Conservation (phyloP, 2,797 vertebrate genomes). For the Rhinophrynus dorsalis region DNA sequence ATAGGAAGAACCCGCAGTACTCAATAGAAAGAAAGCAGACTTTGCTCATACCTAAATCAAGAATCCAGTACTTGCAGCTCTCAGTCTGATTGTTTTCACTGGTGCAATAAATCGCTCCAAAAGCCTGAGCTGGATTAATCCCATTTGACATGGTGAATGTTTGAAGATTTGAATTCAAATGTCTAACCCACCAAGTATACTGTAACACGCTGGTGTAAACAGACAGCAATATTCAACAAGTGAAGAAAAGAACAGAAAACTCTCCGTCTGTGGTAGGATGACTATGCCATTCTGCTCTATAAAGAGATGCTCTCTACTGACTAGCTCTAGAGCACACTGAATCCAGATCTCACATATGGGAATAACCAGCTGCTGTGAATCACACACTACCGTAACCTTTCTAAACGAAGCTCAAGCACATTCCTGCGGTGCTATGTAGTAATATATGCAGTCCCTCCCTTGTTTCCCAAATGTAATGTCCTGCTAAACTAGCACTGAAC, state of each 20-base stretch:
- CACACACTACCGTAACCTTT: constrained; percentile 72
- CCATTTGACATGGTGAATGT: constrained; percentile 67
- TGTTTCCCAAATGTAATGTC: not conserved
- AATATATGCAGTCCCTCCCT: not conserved
- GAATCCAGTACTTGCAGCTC: constrained; percentile 79
- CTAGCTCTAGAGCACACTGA: constrained; percentile 29
- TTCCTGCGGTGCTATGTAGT: not conserved
- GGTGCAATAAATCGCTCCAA: constrained; percentile 65
- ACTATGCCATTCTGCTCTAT: not conserved
- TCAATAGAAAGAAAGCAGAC: not conserved
- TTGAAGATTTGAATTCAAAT: not conserved
- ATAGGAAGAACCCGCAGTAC: not conserved
- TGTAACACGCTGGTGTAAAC: not conserved
- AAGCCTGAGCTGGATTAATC: constrained; percentile 60
- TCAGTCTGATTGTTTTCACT: constrained; percentile 56
- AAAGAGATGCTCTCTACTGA: constrained; percentile 32
- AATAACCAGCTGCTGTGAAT: constrained; percentile 65
- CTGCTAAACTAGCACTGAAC: not conserved
- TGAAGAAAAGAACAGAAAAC: constrained; percentile 23
- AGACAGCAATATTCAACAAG: not conserved
- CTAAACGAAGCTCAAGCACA: constrained; percentile 56
- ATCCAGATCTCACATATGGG: constrained; percentile 64
- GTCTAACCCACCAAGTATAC: not conserved
- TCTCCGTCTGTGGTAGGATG: constrained; percentile 29
- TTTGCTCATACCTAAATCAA: constrained; percentile 71